Evolutionary conservation across 2,113 vertebrate species (phyloP).

Genomic region (Apaloderma vittatum): DNA sequence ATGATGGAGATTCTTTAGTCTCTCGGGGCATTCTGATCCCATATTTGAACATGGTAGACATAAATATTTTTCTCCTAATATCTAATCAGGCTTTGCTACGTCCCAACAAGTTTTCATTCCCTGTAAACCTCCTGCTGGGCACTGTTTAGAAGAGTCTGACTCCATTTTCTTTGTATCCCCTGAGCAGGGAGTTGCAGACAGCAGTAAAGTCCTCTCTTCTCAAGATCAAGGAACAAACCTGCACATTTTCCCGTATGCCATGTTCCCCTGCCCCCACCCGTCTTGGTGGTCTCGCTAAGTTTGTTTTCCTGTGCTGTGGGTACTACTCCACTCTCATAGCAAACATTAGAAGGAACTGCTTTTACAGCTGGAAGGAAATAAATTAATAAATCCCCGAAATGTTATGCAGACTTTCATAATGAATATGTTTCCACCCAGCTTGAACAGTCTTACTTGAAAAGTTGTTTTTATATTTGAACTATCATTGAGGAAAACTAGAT

Average conservation of each 20-base stretch:
- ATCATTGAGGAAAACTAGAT: constrained; percentile 26
- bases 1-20: background rate
- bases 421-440: constrained; percentile 9
- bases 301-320: background rate
- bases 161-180: background rate
- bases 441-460: constrained; percentile 35
- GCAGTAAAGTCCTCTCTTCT: background rate
- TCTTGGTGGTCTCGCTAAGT: background rate
- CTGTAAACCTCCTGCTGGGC: background rate
- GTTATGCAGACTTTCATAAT: constrained; percentile 47
- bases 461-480: constrained; percentile 3
- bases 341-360: constrained; percentile 14
- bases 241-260: background rate
- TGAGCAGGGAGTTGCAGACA: background rate
- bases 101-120: background rate
- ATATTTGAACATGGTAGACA: background rate
- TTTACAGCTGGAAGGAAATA: constrained; percentile 44
- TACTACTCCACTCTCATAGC: background rate
- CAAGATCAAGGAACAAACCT: background rate
- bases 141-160: background rate
- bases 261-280: background rate
- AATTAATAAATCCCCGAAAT: constrained; percentile 14
- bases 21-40: background rate
- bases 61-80: background rate
- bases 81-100: background rate